Base-by-base conservation (phyloP, 2,113 vertebrate genomes). In the Lagopus leucura region DNA sequence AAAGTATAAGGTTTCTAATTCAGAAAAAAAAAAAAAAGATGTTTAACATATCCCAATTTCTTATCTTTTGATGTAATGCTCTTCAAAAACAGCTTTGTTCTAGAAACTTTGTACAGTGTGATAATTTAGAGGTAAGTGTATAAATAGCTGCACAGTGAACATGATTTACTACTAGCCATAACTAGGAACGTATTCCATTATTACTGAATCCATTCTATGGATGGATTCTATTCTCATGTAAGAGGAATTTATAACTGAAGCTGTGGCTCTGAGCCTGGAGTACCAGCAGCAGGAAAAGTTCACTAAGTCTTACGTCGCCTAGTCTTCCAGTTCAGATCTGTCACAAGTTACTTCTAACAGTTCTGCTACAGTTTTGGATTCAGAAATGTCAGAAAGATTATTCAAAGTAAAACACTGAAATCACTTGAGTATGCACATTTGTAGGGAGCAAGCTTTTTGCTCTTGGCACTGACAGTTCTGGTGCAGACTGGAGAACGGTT, bases 321-420 rank as follows among this genome's bases (percentile, higher is more conserved):
- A 64, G 28, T 84, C 48, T 90, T 88, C 69, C 58, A 83, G 61
- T 86, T 94, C 69, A 73, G 34, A 90, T 67, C 30, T 69, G 38
- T 91, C 2, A 4, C 40, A 72, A 75, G 61, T 75, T 69, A 32
- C 45, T 78, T 86, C 91, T 69, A 65, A 43, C 24, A 86, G 77
- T 38, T 86, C 52, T 90, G 43, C 70, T 88, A 30, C 32, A 45
- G n/a, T 83, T 91, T 57, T 95, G 63, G 30, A 83, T 76, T 67
- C 40, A 73, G 78, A 95, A 93, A 83, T 65, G 93, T 90, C 94
- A 94, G 83, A 84, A 95, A 90, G 70, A 94, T 93, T 95, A 95
- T 75, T 83, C 58, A 76, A 79, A 96, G 54, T 83, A 86, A 93
- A 95, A 82, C 36, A 58, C 24, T 48, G 88, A 90, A 88, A 88